A percentile compares a stretch with the other conserved stretches of the same genome.
These are phyloP conservation scores for Chesias legatella DNA, from an alignment of 2,888 invertebrate genomes.

Conservation along the genomic window DNA sequence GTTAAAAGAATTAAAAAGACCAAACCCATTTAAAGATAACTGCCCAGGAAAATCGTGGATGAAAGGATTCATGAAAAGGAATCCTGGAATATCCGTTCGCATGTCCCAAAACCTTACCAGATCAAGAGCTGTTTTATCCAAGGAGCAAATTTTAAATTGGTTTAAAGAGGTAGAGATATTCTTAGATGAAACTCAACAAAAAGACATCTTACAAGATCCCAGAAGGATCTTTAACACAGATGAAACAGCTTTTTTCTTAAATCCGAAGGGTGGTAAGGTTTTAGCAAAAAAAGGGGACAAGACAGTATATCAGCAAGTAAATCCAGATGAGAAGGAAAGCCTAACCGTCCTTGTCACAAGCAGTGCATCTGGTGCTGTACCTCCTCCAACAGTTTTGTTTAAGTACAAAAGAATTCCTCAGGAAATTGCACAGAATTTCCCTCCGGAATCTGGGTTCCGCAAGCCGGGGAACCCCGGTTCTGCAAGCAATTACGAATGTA, in stretches of 20 bases:
- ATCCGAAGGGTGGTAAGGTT: constrained; percentile 5
- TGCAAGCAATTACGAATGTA: too few species aligned
- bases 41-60: background rate
- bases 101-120: background rate
- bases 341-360: constrained; percentile 1
- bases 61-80: background rate
- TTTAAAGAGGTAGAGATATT: background rate
- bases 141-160: background rate
- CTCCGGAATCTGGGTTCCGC: background rate
- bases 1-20: constrained; percentile 23
- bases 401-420: background rate
- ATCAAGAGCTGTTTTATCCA: background rate
- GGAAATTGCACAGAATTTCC: background rate
- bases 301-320: constrained; percentile 1
- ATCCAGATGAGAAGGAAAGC: background rate
- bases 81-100: background rate
- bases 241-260: constrained; percentile 3
- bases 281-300: background rate
- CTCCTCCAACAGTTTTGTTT: too few species aligned
- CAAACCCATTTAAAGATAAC: too few species aligned
- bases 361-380: background rate
- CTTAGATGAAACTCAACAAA: background rate
- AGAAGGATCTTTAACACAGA: constrained; percentile 1
- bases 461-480: background rate
- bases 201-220: constrained; percentile 1